Evolutionary conservation across 1,140 invertebrate genomes (phyloP).

Genomic region (Drosophila melanogaster): Release_6_plus_ISO1_MT NC_004354.4:18629501-18630000

Average conservation of each 20-base stretch:
- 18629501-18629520: constrained; percentile 60
- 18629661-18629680: constrained; percentile 64
- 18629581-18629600: constrained; percentile 9
- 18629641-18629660: constrained; percentile 79
- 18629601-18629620: constrained; percentile 9
- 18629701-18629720: constrained; percentile 14
- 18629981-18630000: not conserved
- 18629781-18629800: not conserved
- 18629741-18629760: constrained; percentile 62
- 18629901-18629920: constrained; percentile 74
- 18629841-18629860: constrained; percentile 6
- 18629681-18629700: not conserved
- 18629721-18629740: constrained; percentile 3
- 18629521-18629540: constrained; percentile 51
- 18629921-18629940: constrained; percentile 42
- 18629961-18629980: constrained; percentile 3
- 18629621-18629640: constrained; percentile 59
- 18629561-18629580: not conserved
- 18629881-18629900: constrained; percentile 66
- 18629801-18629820: not conserved
- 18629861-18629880: constrained; percentile 46
- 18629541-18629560: constrained; percentile 19
- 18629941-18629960: not conserved
- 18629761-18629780: constrained; percentile 4
- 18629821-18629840: not conserved